phyloP scores from a whole-genome alignment of 2,888 invertebrate species.

The Melitaea athalia region DNA sequence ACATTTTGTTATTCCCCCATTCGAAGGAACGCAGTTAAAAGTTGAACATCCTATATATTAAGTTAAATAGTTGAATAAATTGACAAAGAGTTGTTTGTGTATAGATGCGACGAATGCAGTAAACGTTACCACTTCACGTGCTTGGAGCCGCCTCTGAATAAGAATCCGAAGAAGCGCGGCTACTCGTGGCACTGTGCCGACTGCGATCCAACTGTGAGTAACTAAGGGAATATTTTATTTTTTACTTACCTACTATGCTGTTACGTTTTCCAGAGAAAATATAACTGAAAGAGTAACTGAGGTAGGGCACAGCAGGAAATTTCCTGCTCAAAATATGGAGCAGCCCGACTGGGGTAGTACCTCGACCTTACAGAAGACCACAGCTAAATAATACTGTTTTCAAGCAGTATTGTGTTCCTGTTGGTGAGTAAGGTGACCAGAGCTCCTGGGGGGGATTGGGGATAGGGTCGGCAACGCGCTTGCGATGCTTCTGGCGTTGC shows the following conservation, averaged over 20 bases:
- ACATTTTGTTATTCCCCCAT: slow-evolving; percentile 8
- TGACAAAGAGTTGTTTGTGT: slow-evolving; percentile 23
- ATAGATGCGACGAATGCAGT: slow-evolving; percentile 94
- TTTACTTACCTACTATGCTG: neutral
- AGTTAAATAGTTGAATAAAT: slow-evolving; percentile 28
- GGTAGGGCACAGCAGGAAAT: too few relatives aligned
- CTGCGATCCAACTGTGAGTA: slow-evolving; percentile 94
- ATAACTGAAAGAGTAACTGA: too few relatives aligned
- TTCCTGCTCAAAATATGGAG: too few relatives aligned
- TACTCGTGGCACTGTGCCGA: slow-evolving; percentile 98
- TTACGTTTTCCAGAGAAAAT: neutral
- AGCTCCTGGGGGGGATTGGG: too few relatives aligned
- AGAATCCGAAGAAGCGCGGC: slow-evolving; percentile 95
- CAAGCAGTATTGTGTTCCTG: too few relatives aligned
- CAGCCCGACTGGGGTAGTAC: too few relatives aligned
- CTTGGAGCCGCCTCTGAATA: slow-evolving; percentile 95
- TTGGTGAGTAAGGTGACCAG: too few relatives aligned
- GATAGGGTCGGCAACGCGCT: too few relatives aligned
- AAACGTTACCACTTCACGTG: slow-evolving; percentile 96
- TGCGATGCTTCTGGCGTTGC: too few relatives aligned
- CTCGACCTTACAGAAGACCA: too few relatives aligned
- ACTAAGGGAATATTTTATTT: neutral
- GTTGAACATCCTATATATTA: slow-evolving; percentile 15
- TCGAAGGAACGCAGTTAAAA: too few relatives aligned
- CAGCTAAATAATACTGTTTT: too few relatives aligned